Conservation (phyloP, 2,113 vertebrate genomes). For the Gobio gobio region DNA sequence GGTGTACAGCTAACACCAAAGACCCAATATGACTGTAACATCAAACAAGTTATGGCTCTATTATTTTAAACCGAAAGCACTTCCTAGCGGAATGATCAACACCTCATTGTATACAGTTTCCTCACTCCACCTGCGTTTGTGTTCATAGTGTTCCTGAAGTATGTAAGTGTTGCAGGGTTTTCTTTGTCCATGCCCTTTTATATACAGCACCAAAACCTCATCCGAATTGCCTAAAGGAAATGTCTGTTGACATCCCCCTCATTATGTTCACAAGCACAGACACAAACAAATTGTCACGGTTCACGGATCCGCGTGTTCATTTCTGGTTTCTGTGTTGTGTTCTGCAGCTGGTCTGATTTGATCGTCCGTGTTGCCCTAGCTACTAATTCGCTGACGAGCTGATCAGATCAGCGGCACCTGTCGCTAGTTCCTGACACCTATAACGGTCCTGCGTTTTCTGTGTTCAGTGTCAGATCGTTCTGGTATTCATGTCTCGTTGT, state of each 20-base stretch:
- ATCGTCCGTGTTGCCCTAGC: too few relatives aligned
- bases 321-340: too few relatives aligned
- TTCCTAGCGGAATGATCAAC: neutral
- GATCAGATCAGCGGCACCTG: too few relatives aligned
- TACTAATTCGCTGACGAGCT: too few relatives aligned
- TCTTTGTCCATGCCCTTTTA: conserved; percentile 12
- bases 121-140: neutral
- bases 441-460: too few relatives aligned
- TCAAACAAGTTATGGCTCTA: neutral
- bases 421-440: too few relatives aligned
- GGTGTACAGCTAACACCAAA: too few relatives aligned
- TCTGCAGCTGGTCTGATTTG: too few relatives aligned
- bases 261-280: conserved; percentile 12
- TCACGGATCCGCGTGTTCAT: too few relatives aligned
- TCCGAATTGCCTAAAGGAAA: neutral
- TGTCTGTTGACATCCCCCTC: conserved; percentile 8
- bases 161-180: neutral
- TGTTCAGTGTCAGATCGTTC: too few relatives aligned
- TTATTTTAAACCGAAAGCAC: neutral
- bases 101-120: neutral
- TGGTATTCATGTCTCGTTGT: too few relatives aligned
- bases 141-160: neutral
- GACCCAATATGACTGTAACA: neutral
- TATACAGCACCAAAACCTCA: neutral
- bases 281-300: neutral